A percentile compares a stretch with the other conserved stretches of the same genome.
Conservation (phyloP, 2,888 invertebrate genomes). For the Andrena flavipes region DNA sequence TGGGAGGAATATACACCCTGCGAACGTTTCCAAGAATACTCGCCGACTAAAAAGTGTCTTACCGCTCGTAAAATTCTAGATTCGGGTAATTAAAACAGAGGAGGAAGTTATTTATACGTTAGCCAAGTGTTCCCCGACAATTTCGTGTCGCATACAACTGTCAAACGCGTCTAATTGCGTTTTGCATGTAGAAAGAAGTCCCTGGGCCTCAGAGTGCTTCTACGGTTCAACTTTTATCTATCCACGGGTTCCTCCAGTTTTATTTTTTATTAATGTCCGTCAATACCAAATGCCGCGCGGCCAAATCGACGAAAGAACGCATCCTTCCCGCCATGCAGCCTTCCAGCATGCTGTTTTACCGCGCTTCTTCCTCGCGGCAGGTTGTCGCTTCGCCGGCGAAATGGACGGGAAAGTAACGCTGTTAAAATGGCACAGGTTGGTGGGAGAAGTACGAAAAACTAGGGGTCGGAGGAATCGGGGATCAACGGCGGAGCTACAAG, state of each 20-base stretch:
- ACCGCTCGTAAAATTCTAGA: background rate
- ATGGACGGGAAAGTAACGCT: background rate
- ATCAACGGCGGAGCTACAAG: slow-evolving; percentile 13
- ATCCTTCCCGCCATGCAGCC: background rate
- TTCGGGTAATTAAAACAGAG: background rate
- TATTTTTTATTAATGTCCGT: slow-evolving; percentile 48
- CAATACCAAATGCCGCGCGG: slow-evolving; percentile 35
- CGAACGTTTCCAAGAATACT: no score
- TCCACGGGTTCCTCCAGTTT: slow-evolving; percentile 16
- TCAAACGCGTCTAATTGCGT: background rate
- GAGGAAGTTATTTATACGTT: background rate
- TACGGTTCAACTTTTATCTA: slow-evolving; percentile 58
- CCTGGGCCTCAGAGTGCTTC: background rate
- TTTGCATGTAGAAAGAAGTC: background rate
- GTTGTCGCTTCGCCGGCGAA: background rate
- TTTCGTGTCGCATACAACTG: background rate
- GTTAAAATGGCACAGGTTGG: background rate
- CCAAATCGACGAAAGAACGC: background rate
- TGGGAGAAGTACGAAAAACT: background rate
- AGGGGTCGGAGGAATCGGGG: slow-evolving; percentile 9
- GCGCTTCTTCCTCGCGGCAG: background rate
- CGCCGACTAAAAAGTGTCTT: no score
- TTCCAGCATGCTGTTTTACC: background rate
- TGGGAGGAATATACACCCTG: no score
- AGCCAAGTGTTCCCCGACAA: background rate